These are phyloP conservation scores for Australoheros facetus DNA, from an alignment of 2,797 vertebrate species.

Conservation along the genomic window DNA sequence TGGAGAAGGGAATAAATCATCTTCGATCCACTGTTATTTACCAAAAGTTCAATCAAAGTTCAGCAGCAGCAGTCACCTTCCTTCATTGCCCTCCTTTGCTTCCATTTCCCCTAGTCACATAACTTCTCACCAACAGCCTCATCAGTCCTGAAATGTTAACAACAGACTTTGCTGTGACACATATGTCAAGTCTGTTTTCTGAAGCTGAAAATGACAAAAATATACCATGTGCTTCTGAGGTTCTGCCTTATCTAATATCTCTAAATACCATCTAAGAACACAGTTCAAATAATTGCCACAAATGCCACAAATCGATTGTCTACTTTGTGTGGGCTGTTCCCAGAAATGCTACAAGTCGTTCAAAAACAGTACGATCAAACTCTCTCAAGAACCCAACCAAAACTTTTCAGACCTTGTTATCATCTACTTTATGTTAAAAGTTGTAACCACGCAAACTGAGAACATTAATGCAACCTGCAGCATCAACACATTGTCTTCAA, in stretches of 20 bases:
- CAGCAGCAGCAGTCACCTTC: slow-evolving; percentile 27
- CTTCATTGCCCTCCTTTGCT: slow-evolving; percentile 7
- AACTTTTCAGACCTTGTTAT: not conserved
- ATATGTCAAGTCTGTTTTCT: not conserved
- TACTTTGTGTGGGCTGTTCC: not conserved
- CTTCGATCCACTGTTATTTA: not conserved
- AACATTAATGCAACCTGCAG: not conserved
- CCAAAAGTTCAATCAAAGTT: slow-evolving; percentile 62
- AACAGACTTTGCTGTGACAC: not conserved
- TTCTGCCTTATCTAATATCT: slow-evolving; percentile 11
- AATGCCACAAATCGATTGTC: slow-evolving; percentile 3
- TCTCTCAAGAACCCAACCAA: not conserved
- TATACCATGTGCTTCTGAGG: not conserved
- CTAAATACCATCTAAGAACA: slow-evolving; percentile 13
- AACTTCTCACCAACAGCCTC: slow-evolving; percentile 36
- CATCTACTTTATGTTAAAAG: not conserved
- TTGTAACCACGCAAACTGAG: not conserved
- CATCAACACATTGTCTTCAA: not conserved
- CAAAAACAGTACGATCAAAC: too few relatives aligned
- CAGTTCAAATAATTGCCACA: not conserved
- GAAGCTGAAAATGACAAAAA: not conserved
- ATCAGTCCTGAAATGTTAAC: slow-evolving; percentile 64
- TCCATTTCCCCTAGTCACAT: slow-evolving; percentile 30
- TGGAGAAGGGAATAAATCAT: not conserved
- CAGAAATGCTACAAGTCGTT: not conserved